These are phyloP conservation scores for Apteryx mantelli DNA, from an alignment of 2,113 vertebrate genomes.

Conservation along the genomic window DNA sequence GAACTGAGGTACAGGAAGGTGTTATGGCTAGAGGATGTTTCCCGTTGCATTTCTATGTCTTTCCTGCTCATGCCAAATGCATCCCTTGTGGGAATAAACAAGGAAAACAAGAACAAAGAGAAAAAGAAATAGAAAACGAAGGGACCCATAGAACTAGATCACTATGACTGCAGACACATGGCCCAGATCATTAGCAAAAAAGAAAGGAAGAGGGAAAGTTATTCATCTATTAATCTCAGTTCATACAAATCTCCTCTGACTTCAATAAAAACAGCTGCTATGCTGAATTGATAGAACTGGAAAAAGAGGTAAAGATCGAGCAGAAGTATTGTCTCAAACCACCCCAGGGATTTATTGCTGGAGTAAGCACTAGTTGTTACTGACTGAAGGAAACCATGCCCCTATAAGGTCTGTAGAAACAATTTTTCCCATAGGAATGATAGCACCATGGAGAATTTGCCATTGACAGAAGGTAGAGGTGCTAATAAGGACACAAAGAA, in stretches of 20 bases:
- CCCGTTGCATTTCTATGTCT: background rate
- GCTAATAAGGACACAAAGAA: no score
- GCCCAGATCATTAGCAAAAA: background rate
- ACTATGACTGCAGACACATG: background rate
- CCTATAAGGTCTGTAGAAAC: background rate
- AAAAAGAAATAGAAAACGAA: background rate
- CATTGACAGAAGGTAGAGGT: background rate
- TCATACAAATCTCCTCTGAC: background rate
- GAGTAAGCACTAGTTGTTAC: background rate
- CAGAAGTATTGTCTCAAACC: background rate
- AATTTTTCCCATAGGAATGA: background rate
- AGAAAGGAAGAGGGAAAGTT: background rate
- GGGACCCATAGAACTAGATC: background rate
- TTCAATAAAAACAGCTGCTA: background rate
- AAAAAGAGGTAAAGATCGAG: background rate
- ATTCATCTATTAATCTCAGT: background rate
- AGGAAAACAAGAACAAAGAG: background rate
- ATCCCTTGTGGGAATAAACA: background rate
- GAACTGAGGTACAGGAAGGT: background rate
- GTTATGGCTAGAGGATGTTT: background rate
- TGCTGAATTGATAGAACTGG: background rate
- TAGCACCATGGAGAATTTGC: background rate
- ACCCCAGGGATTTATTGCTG: background rate
- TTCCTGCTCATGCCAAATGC: background rate
- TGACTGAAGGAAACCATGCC: background rate